A percentile compares a stretch with the other conserved stretches of the same genome.
These are phyloP conservation scores for Maconellicoccus hirsutus DNA, from an alignment of 1,140 invertebrate species.

Conservation along the genomic window DNA sequence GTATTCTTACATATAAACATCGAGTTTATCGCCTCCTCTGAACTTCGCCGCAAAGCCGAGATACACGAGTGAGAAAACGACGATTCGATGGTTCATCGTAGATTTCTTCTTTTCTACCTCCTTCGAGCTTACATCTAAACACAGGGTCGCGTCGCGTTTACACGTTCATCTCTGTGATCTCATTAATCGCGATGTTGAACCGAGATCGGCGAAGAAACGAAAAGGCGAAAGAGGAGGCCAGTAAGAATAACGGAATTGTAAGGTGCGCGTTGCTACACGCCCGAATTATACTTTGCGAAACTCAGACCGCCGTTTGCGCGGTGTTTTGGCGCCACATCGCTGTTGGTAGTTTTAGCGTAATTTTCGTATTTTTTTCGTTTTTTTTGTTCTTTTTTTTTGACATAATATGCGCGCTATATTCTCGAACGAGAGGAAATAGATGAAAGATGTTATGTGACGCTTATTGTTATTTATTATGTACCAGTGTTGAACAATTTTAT, in stretches of 20 bases:
- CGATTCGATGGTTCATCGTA: background rate
- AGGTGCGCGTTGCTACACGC: background rate
- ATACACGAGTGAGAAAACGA: too few species aligned
- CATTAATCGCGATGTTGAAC: too few species aligned
- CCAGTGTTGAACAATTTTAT: background rate
- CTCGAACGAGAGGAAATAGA: background rate
- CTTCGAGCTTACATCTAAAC: background rate
- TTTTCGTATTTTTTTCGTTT: background rate
- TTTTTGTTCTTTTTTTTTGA: too few species aligned
- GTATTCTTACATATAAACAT: slow-evolving; percentile 54
- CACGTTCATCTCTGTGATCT: too few species aligned
- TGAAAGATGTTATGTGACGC: background rate
- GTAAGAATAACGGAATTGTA: background rate
- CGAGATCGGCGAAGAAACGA: too few species aligned
- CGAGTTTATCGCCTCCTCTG: too few species aligned
- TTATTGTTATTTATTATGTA: slow-evolving; percentile 10
- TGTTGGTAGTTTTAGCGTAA: background rate
- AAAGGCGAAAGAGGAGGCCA: background rate
- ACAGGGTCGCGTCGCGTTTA: too few species aligned
- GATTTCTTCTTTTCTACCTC: background rate
- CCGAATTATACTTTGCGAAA: background rate
- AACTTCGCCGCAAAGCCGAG: background rate
- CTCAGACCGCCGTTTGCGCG: background rate
- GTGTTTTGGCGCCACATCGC: background rate
- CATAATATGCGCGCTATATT: background rate